Base-by-base conservation (phyloP, 1,140 invertebrate species). In the Alviniconcha marisindica region DNA sequence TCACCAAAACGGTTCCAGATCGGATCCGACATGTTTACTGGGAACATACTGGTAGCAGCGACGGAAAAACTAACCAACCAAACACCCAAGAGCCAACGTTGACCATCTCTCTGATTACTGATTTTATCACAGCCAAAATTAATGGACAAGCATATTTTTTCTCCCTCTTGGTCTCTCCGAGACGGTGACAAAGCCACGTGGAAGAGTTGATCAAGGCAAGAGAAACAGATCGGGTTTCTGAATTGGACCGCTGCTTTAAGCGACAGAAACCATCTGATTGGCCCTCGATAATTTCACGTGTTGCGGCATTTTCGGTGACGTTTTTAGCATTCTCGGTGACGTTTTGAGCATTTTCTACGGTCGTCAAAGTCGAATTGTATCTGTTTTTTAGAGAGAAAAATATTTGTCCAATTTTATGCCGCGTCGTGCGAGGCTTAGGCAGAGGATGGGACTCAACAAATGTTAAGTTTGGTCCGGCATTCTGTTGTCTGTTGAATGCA, bases 91-190 rank as follows among this genome's bases (percentile, higher is more conserved):
- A 48, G 44, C 5, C 44, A 48, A 5, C 44, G 44, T 18, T 48
- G 56, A 60, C 56, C 56, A 60, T 60, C 56, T 60, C n/a, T n/a
- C 56, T 60, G 56, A 60, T 60, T 60, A 60, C 56, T 60, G 56
- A 60, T 60, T 21, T 60, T 60, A 60, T 60, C 56, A 28, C 18
- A 7, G n/a, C 15, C 56, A 60, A 60, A 60, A 60, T 60, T 21
- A 28, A 60, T 60, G 56, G 56, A 60, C 56, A 60, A n/a, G 18
- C n/a, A n/a, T 60, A 21, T 60, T 60, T 5, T n/a, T 60, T 60
- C n/a, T 60, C n/a, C n/a, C 56, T n/a, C 10, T 60, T 24, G 3
- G 10, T 60, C 56, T 60, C 24, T 10, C 56, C 10, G 24, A n/a
- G 24, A 60, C 56, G 56, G 56, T 24, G 56, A 60, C 56, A 18